These are phyloP conservation scores for Blennius ocellaris DNA, from an alignment of 2,113 vertebrate genomes.

Conservation along the genomic window DNA sequence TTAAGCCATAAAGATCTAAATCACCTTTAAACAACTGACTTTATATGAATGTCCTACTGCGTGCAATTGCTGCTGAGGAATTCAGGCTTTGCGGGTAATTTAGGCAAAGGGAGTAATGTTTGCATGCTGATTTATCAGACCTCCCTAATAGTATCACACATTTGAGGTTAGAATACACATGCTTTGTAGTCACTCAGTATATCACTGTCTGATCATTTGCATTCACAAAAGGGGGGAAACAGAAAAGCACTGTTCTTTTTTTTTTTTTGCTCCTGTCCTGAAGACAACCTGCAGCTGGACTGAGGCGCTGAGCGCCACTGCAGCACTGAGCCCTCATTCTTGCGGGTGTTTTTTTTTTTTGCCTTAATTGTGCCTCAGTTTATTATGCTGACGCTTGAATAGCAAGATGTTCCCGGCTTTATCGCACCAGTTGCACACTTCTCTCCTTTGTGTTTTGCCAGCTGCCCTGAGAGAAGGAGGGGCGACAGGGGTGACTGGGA, in stretches of 20 bases:
- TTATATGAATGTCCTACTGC: constrained; percentile 56
- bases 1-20: constrained; percentile 53
- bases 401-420: constrained; percentile 82
- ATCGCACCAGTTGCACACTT: constrained; percentile 85
- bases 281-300: constrained; percentile 73
- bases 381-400: constrained; percentile 78
- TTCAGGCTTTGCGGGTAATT: constrained; percentile 33
- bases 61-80: constrained; percentile 39
- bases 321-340: constrained; percentile 58
- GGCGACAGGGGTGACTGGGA: constrained; percentile 1
- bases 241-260: constrained; percentile 65
- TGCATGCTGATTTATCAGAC: constrained; percentile 42
- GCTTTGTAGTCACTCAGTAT: constrained; percentile 52
- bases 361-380: constrained; percentile 73
- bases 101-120: constrained; percentile 66
- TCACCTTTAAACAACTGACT: constrained; percentile 55
- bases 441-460: constrained; percentile 84
- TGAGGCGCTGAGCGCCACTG: constrained; percentile 44
- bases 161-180: constrained; percentile 65
- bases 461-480: constrained; percentile 73
- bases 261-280: constrained; percentile 37
- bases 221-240: constrained; percentile 48
- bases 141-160: constrained; percentile 46
- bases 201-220: constrained; percentile 72
- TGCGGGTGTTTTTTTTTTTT: constrained; percentile 42